Base-by-base conservation (phyloP, 2,888 invertebrate species). In the Opisthograptis luteolata region DNA sequence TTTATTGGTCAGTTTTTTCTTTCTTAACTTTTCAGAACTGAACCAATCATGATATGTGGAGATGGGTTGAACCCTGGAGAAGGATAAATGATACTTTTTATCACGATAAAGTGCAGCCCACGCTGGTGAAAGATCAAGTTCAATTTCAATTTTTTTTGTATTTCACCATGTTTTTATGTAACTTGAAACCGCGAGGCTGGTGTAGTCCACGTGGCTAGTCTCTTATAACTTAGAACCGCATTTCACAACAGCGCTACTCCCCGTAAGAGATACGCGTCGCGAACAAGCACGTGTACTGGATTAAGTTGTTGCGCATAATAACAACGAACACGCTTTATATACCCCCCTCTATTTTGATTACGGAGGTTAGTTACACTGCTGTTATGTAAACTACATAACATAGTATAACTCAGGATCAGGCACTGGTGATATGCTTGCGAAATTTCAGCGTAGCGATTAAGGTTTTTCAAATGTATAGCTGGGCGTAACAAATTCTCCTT, bases 241-340 rank as follows among this genome's bases (percentile, higher is more conserved):
- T 36, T 37, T 43, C 27, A 44, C 28, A 20, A 32, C 36, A 51
- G 10, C 40, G 50, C 40, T 43, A 55, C 63, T 76, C 72, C 62
- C 70, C 70, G 63, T 68, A 70, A 72, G 73, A 80, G 78, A 79
- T 80, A 83, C 76, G 73, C 78, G 79, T 78, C 76, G 71, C 69
- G 68, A 75, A 79, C 80, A 79, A 80, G 76, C 79, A 81, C 78
- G 81, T 76, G 78, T 76, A 59, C 62, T 35, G 78, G 81, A 81
- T 84, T 84, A 82, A 78, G 79, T 76, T 79, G 79, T 81, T 77
- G 64, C 67, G 78, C 76, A 75, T 79, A 82, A 79, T 77, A 80
- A 75, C 72, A 52, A 44, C 56, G 39, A 70, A 67, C 60, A 56
- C 55, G 64, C 75, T 73, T 69, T 70, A 70, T 69, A 60, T 60